A percentile compares a stretch with the other conserved stretches of the same genome.
Conservation (phyloP, 2,888 invertebrate genomes). For the Alloplasta piceator region DNA sequence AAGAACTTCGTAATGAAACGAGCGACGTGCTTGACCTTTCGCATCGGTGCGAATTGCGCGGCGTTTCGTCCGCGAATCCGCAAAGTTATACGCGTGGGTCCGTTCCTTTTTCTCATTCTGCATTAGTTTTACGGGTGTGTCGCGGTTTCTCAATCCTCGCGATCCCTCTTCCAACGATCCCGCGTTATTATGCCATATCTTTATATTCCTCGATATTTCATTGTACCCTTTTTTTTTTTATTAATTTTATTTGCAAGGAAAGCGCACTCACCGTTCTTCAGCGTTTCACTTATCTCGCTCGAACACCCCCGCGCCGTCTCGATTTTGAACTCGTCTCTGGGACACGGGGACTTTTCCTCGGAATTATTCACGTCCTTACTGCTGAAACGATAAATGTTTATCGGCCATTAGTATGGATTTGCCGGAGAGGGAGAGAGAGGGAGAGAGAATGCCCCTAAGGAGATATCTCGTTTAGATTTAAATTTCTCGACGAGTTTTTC, state of each 20-base stretch:
- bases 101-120: neutral
- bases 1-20: conserved; percentile 56
- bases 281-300: conserved; percentile 65
- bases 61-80: conserved; percentile 59
- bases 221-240: conserved; percentile 11
- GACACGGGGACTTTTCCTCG: conserved; percentile 45
- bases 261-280: conserved; percentile 70
- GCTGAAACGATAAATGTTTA: conserved; percentile 64
- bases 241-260: conserved; percentile 3
- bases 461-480: conserved; percentile 31
- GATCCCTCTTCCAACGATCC: conserved; percentile 7
- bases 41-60: conserved; percentile 57
- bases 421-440: neutral
- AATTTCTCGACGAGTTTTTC: conserved; percentile 8
- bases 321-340: conserved; percentile 35
- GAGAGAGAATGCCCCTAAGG: neutral
- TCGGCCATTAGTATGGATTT: conserved; percentile 21
- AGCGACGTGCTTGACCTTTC: conserved; percentile 74
- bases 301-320: conserved; percentile 52
- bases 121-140: conserved; percentile 54
- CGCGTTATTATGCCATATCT: neutral
- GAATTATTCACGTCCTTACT: conserved; percentile 67
- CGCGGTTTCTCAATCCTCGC: conserved; percentile 53
- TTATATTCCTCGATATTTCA: conserved; percentile 32
- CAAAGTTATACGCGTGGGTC: conserved; percentile 53